Evolutionary conservation across 1,140 invertebrate genomes (phyloP), one percentile per base, ranked within the genome.

Genomic region (Leptinotarsa defecta): DNA sequence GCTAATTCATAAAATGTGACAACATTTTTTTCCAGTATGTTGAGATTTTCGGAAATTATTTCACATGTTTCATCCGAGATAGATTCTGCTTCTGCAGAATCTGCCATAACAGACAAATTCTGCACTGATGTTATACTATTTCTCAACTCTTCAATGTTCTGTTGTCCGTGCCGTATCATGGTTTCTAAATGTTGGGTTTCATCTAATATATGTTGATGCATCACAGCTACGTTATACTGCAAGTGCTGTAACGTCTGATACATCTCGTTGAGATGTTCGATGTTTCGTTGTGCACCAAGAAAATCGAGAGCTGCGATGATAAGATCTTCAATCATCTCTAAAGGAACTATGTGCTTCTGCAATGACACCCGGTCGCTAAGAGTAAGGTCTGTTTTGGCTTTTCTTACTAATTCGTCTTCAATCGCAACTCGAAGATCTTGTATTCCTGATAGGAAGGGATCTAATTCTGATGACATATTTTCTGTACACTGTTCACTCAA

Each of bases 141-240:
- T 71, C 81, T 82, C 15, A 85, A 49, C 27, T 83, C 80, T 13
- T 81, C 78, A 5, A 82, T 74, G 72, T 71, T 79, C 8, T 74
- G 75, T 70, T 76, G 67, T 8, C 74, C 76, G 13, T 76, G 72
- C 65, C 64, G 71, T 20, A 65, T 27, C 52, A 72, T 62, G 3
- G 27, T 24, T 65, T 65, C 71, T 22, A 73, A 73, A 19, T 65
- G 63, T 43, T 79, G 76, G 13, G 78, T 77, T 76, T 83, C 80
- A 61, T 82, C 81, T 64, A 83, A 27, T 62, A 83, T 80, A 63
- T 82, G 78, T 64, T 81, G 81, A 74, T 83, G 82, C 78, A 83
- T 83, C 13, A 82, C 78, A 4, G 82, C 82, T 17, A 83, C 81
- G 65, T 83, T 83, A 61, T 83, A 83, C 61, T 83, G 82, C 24